phyloP scores from a whole-genome alignment of 2,113 vertebrate genomes.

The Epinephelus lanceolatus region DNA sequence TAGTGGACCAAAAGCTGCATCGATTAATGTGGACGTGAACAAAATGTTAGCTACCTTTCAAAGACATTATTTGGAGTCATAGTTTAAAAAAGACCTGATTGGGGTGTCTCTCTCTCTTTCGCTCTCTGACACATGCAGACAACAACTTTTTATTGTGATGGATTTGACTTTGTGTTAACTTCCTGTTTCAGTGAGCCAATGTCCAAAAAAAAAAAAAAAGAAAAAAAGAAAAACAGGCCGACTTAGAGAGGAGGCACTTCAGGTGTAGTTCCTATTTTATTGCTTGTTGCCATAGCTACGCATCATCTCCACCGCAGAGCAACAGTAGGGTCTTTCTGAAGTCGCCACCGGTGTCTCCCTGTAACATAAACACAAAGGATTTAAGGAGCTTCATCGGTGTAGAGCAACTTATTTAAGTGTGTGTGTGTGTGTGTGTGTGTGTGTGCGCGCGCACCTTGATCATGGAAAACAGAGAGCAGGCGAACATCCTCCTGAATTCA shows the following conservation, averaged over 20 bases:
- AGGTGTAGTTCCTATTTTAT: conserved; percentile 21
- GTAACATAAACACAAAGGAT: conserved; percentile 56
- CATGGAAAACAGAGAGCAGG: conserved; percentile 87
- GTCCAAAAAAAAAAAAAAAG: not conserved
- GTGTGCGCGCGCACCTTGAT: conserved; percentile 74
- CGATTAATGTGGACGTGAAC: conserved; percentile 10
- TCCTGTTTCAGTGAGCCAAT: conserved; percentile 5
- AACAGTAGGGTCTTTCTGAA: conserved; percentile 91
- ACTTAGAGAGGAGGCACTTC: conserved; percentile 51
- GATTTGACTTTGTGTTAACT: conserved; percentile 7
- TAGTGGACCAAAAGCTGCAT: conserved; percentile 58
- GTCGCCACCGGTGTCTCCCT: conserved; percentile 93
- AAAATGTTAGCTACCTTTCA: conserved; percentile 76
- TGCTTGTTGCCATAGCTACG: conserved; percentile 78
- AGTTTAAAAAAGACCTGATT: conserved; percentile 47
- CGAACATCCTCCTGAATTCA: conserved; percentile 89
- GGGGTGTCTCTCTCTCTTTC: not conserved
- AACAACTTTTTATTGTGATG: not conserved
- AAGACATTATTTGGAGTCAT: conserved; percentile 49
- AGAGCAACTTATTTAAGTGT: not conserved
- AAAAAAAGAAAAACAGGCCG: not conserved
- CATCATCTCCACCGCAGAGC: conserved; percentile 93
- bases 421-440: not conserved
- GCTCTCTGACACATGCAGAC: not conserved
- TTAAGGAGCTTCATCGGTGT: too few relatives aligned